Evolutionary conservation across 2,797 vertebrate genomes (phyloP).

Genomic region (Cossypha polioptera): DNA sequence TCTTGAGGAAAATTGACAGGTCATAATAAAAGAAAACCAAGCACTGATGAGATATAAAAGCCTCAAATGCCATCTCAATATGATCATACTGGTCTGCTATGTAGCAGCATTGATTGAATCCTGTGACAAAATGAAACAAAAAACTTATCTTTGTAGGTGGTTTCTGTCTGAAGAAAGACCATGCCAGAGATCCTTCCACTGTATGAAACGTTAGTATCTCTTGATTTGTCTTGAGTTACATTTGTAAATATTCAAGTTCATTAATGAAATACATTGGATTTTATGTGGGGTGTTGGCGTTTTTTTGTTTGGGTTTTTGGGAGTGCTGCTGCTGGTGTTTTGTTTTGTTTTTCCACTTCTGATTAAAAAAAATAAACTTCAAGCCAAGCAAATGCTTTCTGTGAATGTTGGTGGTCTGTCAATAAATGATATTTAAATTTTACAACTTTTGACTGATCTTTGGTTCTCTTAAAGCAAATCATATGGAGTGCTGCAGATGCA

Average conservation of each 20-base stretch:
- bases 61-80: not conserved
- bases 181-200: not conserved
- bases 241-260: not conserved
- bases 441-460: not conserved
- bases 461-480: not conserved
- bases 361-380: not conserved
- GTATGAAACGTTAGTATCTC: not conserved
- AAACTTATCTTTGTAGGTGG: not conserved
- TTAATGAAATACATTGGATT: not conserved
- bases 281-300: not conserved
- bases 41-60: not conserved
- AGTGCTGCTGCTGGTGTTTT: accelerated
- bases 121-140: constrained; percentile 25
- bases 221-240: not conserved
- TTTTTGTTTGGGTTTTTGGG: not conserved
- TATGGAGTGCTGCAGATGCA: not conserved
- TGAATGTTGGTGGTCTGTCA: not conserved
- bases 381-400: not conserved
- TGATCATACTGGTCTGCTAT: not conserved
- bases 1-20: not conserved
- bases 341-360: not conserved
- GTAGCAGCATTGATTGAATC: constrained; percentile 24
- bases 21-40: not conserved
- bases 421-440: not conserved
- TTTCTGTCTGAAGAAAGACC: constrained; percentile 16